These are phyloP conservation scores for Potamarius usumacintae DNA, from an alignment of 2,113 vertebrate genomes.

Conservation along the genomic window DNA sequence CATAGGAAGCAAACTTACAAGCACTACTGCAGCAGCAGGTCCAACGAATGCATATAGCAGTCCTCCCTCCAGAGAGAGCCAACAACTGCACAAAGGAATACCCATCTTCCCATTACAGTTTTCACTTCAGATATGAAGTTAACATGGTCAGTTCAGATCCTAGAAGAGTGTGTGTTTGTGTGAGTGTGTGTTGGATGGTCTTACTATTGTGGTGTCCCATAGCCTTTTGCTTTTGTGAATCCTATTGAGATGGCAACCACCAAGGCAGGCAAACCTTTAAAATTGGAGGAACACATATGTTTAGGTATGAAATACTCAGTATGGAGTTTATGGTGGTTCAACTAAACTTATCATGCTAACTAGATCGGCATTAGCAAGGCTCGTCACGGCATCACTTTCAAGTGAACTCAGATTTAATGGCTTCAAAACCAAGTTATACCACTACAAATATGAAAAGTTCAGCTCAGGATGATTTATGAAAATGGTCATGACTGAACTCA, in stretches of 20 bases:
- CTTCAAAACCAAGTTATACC: not conserved
- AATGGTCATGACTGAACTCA: not conserved
- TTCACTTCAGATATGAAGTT: conserved; percentile 73
- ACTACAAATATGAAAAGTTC: not conserved
- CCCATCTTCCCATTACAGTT: conserved; percentile 73
- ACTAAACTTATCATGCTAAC: not conserved
- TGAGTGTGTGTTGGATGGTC: conserved; percentile 51
- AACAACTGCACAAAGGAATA: conserved; percentile 81
- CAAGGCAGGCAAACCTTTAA: conserved; percentile 92
- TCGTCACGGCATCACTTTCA: not conserved
- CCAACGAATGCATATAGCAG: conserved; percentile 97
- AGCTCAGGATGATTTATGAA: not conserved
- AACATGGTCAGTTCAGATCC: conserved; percentile 60
- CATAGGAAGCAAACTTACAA: conserved; percentile 76
- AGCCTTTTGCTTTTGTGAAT: conserved; percentile 99
- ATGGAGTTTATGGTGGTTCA: not conserved
- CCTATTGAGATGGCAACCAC: conserved; percentile 98
- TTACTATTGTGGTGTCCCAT: conserved; percentile 97
- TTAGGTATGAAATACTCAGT: conserved; percentile 55
- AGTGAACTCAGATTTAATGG: not conserved
- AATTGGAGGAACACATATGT: conserved; percentile 54
- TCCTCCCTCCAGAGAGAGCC: conserved; percentile 97
- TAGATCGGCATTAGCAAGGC: not conserved
- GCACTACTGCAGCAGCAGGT: conserved; percentile 95
- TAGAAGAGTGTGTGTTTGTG: conserved; percentile 22